Base-by-base conservation (phyloP, 2,797 vertebrate genomes). In the Sebastes jordani region DNA sequence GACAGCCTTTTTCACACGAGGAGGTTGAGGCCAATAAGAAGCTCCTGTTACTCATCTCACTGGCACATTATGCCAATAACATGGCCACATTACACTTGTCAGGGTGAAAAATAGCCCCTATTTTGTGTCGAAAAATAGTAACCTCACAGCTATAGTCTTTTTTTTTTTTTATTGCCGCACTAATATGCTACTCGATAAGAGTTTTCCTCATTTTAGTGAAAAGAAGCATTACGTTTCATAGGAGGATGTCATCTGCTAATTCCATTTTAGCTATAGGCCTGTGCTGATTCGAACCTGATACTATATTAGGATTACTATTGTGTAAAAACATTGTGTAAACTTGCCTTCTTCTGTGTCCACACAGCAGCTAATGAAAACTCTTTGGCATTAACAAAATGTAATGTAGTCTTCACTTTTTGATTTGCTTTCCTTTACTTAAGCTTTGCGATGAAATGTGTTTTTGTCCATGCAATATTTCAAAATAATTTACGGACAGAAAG, bases 61-160 rank as follows among this genome's bases (percentile, higher is more conserved):
- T 85, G n/a, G 72, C 76, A 82, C 75, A 81, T 85, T 86, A 89
- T 55, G 84, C 72, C 83, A 83, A 84, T 90, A 92, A 89, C 75
- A 52, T 34, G 78, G 80, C 62, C 84, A 38, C 78, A 83, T 91
- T 90, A 88, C 70, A 76, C 61, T 88, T 81, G 87, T 91, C 84
- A 77, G 74, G 79, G 80, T 71, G 84, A 91, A 75, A 89, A 89
- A 93, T 88, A 61, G 82, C 54, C 74, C 80, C 78, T 72, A 74
- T 89, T 90, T 88, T 52, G 63, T 87, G 82, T 66, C 56, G 83
- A 89, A 81, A 90, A 91, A 89, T 77, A 74, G 81, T 65, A 77
- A 85, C 72, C 76, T 75, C 69, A 58, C 46, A 62, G 82, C 77
- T 71, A 59, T 27, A 70, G 83, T 68, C 42, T 46, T 46, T 46